Base-by-base conservation (phyloP, 1,140 invertebrate species). In the Leptinotarsa defecta region DNA sequence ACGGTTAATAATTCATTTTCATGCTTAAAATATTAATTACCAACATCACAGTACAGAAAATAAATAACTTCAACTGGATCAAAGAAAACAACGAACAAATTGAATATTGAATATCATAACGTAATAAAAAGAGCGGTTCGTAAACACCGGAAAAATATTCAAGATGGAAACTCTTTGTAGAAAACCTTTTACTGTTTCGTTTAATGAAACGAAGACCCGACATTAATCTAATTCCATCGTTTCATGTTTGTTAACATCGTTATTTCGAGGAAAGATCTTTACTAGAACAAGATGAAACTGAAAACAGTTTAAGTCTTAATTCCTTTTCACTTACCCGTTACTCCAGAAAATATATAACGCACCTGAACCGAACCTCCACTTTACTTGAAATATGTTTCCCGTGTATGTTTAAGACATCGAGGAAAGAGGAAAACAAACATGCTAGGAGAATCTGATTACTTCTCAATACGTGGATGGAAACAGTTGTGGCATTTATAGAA, bases 81-180 rank as follows among this genome's bases (percentile, higher is more conserved):
- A 57, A 57, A 57, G 52, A 57, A 57, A 15, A 57, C 52, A 57
- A 15, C n/a, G 13, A 19, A 19, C 15, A 17, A 57, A 57, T n/a
- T 57, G 15, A 5, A 57, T 57, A 57, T 57, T 19, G n/a, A 19
- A 57, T 17, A 57, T 13, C n/a, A 57, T n/a, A 15, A 57, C n/a
- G 52, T 57, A 57, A 57, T 57, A 57, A 57, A 15, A 5, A 57
- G 13, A 15, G 1, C 52, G 5, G n/a, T 57, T 57, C n/a, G 15
- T 19, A 57, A 57, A 57, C 52, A 19, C 52, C 52, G n/a, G 15
- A 57, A 43, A 57, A 57, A 57, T 57, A n/a, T 57, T 57, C 17
- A 57, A 57, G n/a, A 57, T 57, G 52, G 6, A 57, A 57, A 57
- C 52, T 57, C 52, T 57, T 57, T 57, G 52, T 17, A n/a, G 52